phyloP scores from a whole-genome alignment of 2,888 invertebrate species.

The Eupeodes luniger region DNA sequence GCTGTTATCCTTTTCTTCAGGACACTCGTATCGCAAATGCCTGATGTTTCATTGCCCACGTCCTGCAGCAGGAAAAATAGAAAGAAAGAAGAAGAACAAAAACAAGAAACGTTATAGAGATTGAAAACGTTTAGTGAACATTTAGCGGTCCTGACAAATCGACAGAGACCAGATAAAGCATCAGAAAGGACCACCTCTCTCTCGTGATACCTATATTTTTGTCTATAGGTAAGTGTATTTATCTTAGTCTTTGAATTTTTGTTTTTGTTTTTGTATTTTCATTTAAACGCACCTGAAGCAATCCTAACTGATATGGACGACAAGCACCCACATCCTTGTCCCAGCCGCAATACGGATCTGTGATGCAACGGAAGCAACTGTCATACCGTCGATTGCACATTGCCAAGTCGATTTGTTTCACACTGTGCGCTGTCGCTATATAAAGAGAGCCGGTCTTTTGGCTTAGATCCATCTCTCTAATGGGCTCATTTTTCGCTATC shows the following conservation, averaged over 20 bases:
- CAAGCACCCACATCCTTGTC: constrained; percentile 94
- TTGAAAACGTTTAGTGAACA: constrained; percentile 69
- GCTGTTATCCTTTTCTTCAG: constrained; percentile 94
- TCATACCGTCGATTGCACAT: constrained; percentile 96
- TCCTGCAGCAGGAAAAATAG: constrained; percentile 88
- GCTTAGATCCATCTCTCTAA: constrained; percentile 94
- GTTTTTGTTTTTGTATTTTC: background rate
- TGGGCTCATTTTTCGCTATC: constrained; percentile 94
- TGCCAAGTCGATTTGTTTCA: constrained; percentile 94
- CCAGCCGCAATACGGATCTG: constrained; percentile 99
- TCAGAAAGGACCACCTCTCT: background rate
- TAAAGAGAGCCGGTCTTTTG: constrained; percentile 94
- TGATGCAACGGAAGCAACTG: constrained; percentile 95
- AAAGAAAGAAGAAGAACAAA: constrained; percentile 83
- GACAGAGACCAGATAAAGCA: constrained; percentile 29
- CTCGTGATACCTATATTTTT: too few species aligned
- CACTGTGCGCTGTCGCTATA: constrained; percentile 94
- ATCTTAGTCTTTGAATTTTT: background rate
- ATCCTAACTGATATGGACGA: constrained; percentile 94
- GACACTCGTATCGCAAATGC: constrained; percentile 95
- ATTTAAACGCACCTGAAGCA: constrained; percentile 81
- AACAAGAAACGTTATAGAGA: constrained; percentile 42
- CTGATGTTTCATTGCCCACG: constrained; percentile 94
- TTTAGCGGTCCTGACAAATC: constrained; percentile 71
- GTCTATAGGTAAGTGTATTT: too few species aligned